phyloP scores from a whole-genome alignment of 2,113 vertebrate species.

The Bos indicus region DNA sequence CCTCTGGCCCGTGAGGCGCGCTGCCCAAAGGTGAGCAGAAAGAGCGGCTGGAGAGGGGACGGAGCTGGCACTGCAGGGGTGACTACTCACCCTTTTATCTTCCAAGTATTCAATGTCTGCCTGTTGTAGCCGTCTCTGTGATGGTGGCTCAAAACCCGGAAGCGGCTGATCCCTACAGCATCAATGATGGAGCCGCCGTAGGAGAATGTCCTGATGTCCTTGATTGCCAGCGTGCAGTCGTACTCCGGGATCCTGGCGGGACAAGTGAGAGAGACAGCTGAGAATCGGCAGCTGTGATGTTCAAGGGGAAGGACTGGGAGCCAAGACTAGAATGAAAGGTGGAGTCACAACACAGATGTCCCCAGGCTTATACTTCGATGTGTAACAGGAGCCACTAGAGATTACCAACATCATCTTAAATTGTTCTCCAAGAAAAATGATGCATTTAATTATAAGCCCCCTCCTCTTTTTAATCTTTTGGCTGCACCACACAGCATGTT shows the following conservation, averaged over 20 bases:
- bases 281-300: background rate
- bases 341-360: too few species aligned
- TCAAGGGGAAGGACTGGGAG: background rate
- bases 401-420: background rate
- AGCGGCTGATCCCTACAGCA: slow-evolving; percentile 88
- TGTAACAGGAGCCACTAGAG: accelerated
- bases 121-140: slow-evolving; percentile 94
- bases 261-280: background rate
- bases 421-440: background rate
- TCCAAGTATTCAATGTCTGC: slow-evolving; percentile 95
- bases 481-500: background rate
- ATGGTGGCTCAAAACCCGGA: slow-evolving; percentile 90
- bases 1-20: accelerated
- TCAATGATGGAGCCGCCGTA: slow-evolving; percentile 93
- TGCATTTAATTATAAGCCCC: background rate
- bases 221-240: slow-evolving; percentile 94
- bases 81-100: slow-evolving; percentile 88
- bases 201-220: slow-evolving; percentile 93
- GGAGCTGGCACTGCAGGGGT: background rate
- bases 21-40: background rate
- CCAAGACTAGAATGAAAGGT: background rate
- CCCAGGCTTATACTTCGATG: background rate
- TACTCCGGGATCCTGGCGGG: slow-evolving; percentile 88
- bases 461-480: background rate
- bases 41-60: too few species aligned